These are phyloP conservation scores for Gisinianus flammeolus DNA, from an alignment of 2,888 invertebrate genomes.

Conservation along the genomic window DNA sequence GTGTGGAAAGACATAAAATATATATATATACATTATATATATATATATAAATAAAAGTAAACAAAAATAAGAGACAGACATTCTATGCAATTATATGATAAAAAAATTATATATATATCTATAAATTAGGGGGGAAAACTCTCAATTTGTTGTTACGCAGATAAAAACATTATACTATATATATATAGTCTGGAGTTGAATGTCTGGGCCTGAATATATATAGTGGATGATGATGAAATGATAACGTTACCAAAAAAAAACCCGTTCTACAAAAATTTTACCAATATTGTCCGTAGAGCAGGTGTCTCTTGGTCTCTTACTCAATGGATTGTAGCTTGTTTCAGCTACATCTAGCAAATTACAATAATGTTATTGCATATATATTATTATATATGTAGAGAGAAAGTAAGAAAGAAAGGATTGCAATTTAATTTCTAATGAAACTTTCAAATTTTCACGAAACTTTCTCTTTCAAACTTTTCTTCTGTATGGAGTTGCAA, in stretches of 20 bases:
- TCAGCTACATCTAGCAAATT: conserved; percentile 24
- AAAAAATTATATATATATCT: background rate
- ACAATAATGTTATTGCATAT: conserved; percentile 27
- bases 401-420: background rate
- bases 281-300: conserved; percentile 32
- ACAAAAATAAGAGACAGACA: background rate
- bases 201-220: background rate
- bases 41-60: background rate
- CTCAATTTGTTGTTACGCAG: conserved; percentile 18
- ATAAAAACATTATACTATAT: background rate
- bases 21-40: background rate
- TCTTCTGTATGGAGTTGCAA: too few species aligned
- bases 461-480: too few species aligned
- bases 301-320: conserved; percentile 31
- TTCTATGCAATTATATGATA: background rate
- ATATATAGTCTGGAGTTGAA: conserved; percentile 21
- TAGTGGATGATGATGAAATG: conserved; percentile 26
- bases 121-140: conserved; percentile 4
- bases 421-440: background rate
- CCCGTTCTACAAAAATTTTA: conserved; percentile 14
- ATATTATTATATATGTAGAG: background rate
- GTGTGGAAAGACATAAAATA: background rate
- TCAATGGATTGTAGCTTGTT: conserved; percentile 24
- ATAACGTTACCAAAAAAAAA: conserved; percentile 23
- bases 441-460: too few species aligned